These are phyloP conservation scores for Ischnus inquisitorius DNA, from an alignment of 2,888 invertebrate genomes.

Conservation along the genomic window DNA sequence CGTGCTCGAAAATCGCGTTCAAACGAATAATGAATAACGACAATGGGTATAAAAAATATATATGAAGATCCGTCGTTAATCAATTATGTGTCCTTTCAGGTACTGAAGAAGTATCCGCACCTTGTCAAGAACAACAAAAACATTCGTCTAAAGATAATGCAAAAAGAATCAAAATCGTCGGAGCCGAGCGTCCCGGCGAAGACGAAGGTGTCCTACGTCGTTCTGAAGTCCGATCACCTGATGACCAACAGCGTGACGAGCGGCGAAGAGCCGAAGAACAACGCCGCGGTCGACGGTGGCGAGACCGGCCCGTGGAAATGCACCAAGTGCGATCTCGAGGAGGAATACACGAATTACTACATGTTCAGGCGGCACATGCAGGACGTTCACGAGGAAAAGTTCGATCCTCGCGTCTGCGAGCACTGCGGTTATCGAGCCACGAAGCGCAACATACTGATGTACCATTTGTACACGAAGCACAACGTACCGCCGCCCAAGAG, in stretches of 20 bases:
- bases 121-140: conserved; percentile 95
- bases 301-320: conserved; percentile 93
- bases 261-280: conserved; percentile 70
- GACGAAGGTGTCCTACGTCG: conserved; percentile 86
- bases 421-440: conserved; percentile 93
- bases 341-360: conserved; percentile 91
- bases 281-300: conserved; percentile 86
- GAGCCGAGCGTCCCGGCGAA: conserved; percentile 79
- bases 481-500: conserved; percentile 90
- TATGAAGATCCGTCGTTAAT: not conserved
- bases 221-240: conserved; percentile 85
- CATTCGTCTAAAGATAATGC: conserved; percentile 94
- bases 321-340: conserved; percentile 89
- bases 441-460: conserved; percentile 91
- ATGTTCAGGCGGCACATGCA: conserved; percentile 93
- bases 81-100: conserved; percentile 21
- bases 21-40: not conserved
- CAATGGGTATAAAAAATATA: not conserved
- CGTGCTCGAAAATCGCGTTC: not conserved
- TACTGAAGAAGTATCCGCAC: conserved; percentile 94
- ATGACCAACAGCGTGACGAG: conserved; percentile 74
- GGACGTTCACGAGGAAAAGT: conserved; percentile 92
- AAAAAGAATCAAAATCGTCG: conserved; percentile 86
- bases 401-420: conserved; percentile 92
- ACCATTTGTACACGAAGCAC: conserved; percentile 93